A percentile compares a stretch with the other conserved stretches of the same genome.
These are phyloP conservation scores for Valencia hispanica DNA, from an alignment of 2,797 vertebrate species.

Conservation along the genomic window DNA sequence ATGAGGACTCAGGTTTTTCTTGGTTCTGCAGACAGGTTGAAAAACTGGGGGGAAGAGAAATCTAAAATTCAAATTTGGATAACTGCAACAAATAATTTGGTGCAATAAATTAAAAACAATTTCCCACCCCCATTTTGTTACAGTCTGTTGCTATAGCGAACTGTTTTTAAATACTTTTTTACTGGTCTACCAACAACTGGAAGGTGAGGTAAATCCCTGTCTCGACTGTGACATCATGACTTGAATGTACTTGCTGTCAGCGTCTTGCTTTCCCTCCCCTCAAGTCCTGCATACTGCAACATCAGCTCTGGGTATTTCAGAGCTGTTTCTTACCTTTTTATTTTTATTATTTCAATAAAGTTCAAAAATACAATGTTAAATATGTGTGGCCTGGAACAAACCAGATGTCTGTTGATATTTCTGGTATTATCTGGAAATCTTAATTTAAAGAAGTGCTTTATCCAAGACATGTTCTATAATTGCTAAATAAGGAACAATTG, in stretches of 20 bases:
- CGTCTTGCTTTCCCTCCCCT: constrained; percentile 13
- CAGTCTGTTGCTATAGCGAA: not conserved
- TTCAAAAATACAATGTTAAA: constrained; percentile 6
- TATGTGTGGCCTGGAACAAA: not conserved
- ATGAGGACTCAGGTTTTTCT: not conserved
- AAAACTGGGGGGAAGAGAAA: not conserved
- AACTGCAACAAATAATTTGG: not conserved
- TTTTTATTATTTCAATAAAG: constrained; percentile 9
- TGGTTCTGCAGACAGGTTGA: too few relatives aligned
- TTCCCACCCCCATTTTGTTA: not conserved
- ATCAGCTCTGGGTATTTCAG: constrained; percentile 1
- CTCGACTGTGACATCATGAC: constrained; percentile 8
- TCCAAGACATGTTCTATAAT: constrained; percentile 29
- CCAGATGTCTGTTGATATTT: not conserved
- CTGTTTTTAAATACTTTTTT: not conserved
- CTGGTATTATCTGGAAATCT: not conserved
- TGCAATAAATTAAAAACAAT: not conserved
- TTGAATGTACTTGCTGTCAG: constrained; percentile 39
- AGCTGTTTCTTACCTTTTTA: not conserved
- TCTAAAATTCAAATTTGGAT: not conserved
- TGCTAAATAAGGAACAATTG: constrained; percentile 35
- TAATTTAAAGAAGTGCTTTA: constrained; percentile 22
- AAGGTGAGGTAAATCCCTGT: not conserved
- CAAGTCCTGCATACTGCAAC: not conserved
- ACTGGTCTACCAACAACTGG: not conserved